Base-by-base conservation (phyloP, 2,113 vertebrate species). In the Dipodomys merriami region DNA sequence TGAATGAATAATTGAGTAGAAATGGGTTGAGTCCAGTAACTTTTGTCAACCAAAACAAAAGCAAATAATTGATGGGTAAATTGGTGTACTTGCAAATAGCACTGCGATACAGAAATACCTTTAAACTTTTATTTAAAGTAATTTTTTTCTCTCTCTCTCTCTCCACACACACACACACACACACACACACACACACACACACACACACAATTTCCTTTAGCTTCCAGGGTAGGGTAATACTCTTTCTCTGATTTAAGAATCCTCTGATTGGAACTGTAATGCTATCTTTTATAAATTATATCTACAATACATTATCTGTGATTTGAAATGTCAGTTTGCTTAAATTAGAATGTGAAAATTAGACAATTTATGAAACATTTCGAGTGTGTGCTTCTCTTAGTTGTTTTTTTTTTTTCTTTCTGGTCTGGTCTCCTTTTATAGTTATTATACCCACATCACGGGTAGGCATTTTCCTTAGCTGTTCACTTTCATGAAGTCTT, bases 311-410 rank as follows among this genome's bases (percentile, higher is more conserved):
- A 87, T 82, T n/a, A 82, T 65, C 67, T 81, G 35, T 30, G 29
- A 84, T 68, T 86, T 82, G 29, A n/a, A 93, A 19, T 77, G 68
- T 88, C 16, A 15, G 60, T 68, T 91, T 83, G 64, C 71, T 83
- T 92, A 94, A 93, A 79, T 1, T 86, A 57, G 57, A 83, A 25
- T 84, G 60, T 67, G 27, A 68, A 57, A 69, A 78, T 92, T 77
- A 73, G 39, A 90, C 60, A 85, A 84, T 81, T 77, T 83, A 53
- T 68, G 69, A 65, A 74, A 9, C 30, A 49, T 88, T 82, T 29
- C 64, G 69, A 73, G 9, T 72, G 25, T 53, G 0, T 27, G 53
- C 84, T 67, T 89, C 39, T 77, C n/a, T 72, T 35, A 57, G 23
- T 19, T 29, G 82, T 90, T 60, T 91, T 13, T 65, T 67, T 13